A percentile compares a stretch with the other conserved stretches of the same genome.
Evolutionary conservation across 2,888 invertebrate genomes (phyloP).

Genomic region (Machimus rusticus): DNA sequence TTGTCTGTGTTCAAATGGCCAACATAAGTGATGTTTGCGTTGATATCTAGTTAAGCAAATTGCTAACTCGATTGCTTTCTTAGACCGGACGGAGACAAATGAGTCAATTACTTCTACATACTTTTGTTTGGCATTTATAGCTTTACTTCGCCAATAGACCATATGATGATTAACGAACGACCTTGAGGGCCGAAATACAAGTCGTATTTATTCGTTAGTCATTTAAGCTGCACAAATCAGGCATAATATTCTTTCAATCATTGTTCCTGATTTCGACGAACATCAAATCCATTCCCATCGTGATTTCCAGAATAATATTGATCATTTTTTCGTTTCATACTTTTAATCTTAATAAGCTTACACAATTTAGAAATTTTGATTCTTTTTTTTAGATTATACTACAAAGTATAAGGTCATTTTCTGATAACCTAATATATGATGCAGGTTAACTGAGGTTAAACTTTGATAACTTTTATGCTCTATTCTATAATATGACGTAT

Average conservation of each 20-base stretch:
- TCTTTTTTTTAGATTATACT: not conserved
- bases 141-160: no score
- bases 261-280: no score
- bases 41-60: not conserved
- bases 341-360: not conserved
- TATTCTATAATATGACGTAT: not conserved
- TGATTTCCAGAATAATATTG: no score
- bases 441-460: not conserved
- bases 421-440: not conserved
- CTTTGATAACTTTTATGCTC: not conserved
- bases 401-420: not conserved
- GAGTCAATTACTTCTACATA: not conserved
- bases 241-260: not conserved
- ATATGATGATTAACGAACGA: not conserved
- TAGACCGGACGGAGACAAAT: not conserved
- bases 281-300: no score
- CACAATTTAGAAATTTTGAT: not conserved
- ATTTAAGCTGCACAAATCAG: no score
- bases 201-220: no score
- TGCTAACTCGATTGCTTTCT: not conserved
- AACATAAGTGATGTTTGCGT: not conserved
- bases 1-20: not conserved
- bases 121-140: not conserved
- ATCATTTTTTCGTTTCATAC: no score
- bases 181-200: not conserved